Base-by-base conservation (phyloP, 2,797 vertebrate genomes). In the Poeciliopsis turneri region DNA sequence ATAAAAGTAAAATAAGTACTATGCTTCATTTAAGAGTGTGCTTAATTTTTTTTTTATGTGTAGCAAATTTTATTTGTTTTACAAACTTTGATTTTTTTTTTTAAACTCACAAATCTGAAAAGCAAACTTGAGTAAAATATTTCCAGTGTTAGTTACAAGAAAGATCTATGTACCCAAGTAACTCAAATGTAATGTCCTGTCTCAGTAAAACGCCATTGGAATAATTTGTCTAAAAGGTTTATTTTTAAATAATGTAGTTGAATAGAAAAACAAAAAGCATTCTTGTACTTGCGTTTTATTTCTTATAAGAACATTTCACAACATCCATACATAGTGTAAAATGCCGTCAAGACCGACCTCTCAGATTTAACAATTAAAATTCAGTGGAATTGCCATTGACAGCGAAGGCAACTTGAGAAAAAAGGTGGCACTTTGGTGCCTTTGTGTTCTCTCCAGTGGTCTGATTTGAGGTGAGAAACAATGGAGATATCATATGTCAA, bases 391-490 rank as follows among this genome's bases (percentile, higher is more conserved):
- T 75, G 59, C 66, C 74, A 76, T 69, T 85, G 55, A 72, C 61
- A 79, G 73, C 75, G 4, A 61, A 88, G 68, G 25, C 77, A 90
- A 59, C 78, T 83, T 82, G 70, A 86, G 75, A 41, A 73, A 81
- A 87, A 84, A 93, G 82, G 89, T 92, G 89, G 88, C 71, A 91
- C 72, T 84, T 81, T 89, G 73, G 79, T 89, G 80, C 79, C 84
- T 87, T 84, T 72, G 25, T 74, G 74, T 86, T 84, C 82, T 83
- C 84, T 87, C 84, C 85, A 78, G 84, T 85, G 85, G 84, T 78
- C 89, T 89, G 76, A 86, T 76, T 83, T 33, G 82, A 89, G 86
- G 92, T 92, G 93, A 94, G 90, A 95, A 91, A 77, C 75, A 87
- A 87, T 86, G 87, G 85, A 81, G 74, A 89, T 55, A 87, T 75